Conservation (phyloP, 1,140 invertebrate species). For the Drosophila pachea region DNA sequence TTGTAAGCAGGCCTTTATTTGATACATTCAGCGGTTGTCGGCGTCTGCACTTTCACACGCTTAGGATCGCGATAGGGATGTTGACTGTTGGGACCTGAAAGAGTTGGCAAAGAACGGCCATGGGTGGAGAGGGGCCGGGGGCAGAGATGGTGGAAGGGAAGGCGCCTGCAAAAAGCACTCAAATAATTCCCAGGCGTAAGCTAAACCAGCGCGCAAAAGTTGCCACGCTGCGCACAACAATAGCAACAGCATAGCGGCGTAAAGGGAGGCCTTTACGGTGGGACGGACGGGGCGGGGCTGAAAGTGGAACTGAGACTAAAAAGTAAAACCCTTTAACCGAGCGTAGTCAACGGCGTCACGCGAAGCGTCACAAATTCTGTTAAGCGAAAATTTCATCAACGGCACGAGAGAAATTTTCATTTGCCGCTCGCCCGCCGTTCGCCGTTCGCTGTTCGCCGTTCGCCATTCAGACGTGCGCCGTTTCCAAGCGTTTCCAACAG, state of each 20-base stretch:
- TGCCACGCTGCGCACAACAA: conserved; percentile 67
- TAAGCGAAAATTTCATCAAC: conserved; percentile 77
- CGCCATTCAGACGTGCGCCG: background rate
- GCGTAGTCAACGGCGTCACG: conserved; percentile 58
- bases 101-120: background rate
- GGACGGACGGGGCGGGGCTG: background rate
- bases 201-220: conserved; percentile 74
- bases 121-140: background rate
- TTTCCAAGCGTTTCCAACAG: too few relatives aligned
- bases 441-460: background rate
- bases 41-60: conserved; percentile 76
- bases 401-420: conserved; percentile 63
- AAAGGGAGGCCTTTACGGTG: background rate
- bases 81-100: conserved; percentile 8
- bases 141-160: conserved; percentile 1
- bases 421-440: conserved; percentile 41
- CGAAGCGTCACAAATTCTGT: conserved; percentile 75
- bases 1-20: conserved; percentile 47
- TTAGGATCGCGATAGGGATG: conserved; percentile 39
- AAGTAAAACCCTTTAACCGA: conserved; percentile 76
- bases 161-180: conserved; percentile 65
- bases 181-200: conserved; percentile 76
- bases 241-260: conserved; percentile 26
- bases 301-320: conserved; percentile 53
- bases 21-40: conserved; percentile 52